Conservation (phyloP, 2,888 invertebrate species). For the Troides aeacus region DNA sequence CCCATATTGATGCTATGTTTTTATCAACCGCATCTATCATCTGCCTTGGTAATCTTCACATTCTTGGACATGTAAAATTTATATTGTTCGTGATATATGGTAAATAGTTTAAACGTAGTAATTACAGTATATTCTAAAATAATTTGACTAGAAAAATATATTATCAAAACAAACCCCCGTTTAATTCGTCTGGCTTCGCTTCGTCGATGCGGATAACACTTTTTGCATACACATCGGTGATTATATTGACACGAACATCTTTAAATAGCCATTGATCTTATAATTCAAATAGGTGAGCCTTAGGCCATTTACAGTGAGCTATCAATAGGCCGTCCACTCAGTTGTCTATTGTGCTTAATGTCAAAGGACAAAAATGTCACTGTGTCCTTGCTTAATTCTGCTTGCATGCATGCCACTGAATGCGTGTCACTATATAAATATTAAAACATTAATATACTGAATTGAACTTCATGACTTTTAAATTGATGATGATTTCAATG, state of each 20-base stretch:
- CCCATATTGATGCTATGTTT: too few relatives aligned
- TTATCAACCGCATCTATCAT: too few relatives aligned
- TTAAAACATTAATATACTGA: conserved; percentile 36
- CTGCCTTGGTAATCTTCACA: too few relatives aligned
- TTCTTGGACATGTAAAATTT: too few relatives aligned
- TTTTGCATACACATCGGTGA: conserved; percentile 48
- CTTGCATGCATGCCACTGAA: conserved; percentile 30
- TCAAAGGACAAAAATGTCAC: conserved; percentile 51
- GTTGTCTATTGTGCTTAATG: conserved; percentile 47
- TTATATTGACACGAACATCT: conserved; percentile 66
- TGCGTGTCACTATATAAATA: conserved; percentile 29
- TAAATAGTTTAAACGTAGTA: too few relatives aligned
- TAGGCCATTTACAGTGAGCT: conserved; percentile 34
- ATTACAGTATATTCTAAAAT: too few relatives aligned
- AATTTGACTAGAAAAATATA: too few relatives aligned
- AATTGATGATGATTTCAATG: too few relatives aligned
- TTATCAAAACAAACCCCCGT: too few relatives aligned
- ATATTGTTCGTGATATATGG: too few relatives aligned
- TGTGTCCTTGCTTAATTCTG: conserved; percentile 44
- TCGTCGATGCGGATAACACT: conserved; percentile 71
- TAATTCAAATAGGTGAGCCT: conserved; percentile 14
- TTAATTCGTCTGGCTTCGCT: conserved; percentile 28
- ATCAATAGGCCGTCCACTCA: conserved; percentile 60
- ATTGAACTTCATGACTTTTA: too few relatives aligned
- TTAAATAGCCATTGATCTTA: conserved; percentile 55